Base-by-base conservation (phyloP, 2,888 invertebrate species). In the Hydrotaea diabolus region DNA sequence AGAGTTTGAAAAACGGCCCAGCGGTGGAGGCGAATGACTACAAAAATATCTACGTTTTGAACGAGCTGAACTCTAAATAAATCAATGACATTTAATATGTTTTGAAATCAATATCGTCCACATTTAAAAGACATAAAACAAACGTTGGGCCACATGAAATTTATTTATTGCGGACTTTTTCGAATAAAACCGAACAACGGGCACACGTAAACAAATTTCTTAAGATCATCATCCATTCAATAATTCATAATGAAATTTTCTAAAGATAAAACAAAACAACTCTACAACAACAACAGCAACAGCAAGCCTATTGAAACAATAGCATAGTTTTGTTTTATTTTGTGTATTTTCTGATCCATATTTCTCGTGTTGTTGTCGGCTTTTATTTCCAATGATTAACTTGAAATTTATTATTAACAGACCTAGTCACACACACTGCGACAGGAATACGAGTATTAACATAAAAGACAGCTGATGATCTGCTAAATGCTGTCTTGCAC, bases 31-130 rank as follows among this genome's bases (percentile, higher is more conserved):
- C 39, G n/a, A n/a, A n/a, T n/a, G n/a, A n/a, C n/a, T n/a, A n/a
- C n/a, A n/a, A n/a, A n/a, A n/a, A n/a, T n/a, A n/a, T n/a, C n/a
- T n/a, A n/a, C n/a, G n/a, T n/a, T n/a, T n/a, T n/a, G 31, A 31
- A 31, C 31, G 31, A 31, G 23, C 36, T 39, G 66, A 66, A 39
- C 53, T 43, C 46, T 46, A 49, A 46, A 66, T 1, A 59, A 75
- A 53, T 77, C 59, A 77, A 66, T 59, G 39, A 43, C 21, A 49
- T 74, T 74, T n/a, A 62, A 71, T 62, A 72, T 43, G 62, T 72
- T 76, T 72, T 81, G 55, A 64, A 62, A 72, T 80, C 23, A 75
- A 75, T 71, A 78, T 3, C n/a, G n/a, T n/a, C n/a, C 46, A 46
- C 46, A 69, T 46, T 69, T 69, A 69, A 69, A 69, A 69, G 46